phyloP scores from a whole-genome alignment of 2,888 invertebrate genomes.

The Megastigmus dorsalis region DNA sequence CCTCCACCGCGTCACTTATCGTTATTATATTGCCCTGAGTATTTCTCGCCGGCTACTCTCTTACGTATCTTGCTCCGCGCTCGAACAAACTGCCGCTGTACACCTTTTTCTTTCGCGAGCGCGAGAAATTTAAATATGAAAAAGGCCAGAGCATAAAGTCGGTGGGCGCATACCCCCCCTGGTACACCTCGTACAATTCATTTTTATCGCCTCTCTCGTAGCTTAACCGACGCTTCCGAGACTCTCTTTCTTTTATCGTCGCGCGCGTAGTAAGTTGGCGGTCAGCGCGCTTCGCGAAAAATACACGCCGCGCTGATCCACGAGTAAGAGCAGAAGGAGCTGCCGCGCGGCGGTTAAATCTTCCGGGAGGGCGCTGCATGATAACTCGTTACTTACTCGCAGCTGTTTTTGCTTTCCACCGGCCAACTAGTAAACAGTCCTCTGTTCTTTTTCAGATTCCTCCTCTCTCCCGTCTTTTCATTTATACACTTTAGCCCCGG shows the following conservation, averaged over 20 bases:
- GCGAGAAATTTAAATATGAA: constrained; percentile 17
- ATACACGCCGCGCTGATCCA: neutral
- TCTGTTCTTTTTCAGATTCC: too few species aligned
- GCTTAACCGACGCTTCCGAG: too few species aligned
- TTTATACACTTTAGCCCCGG: neutral
- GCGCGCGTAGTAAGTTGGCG: too few species aligned
- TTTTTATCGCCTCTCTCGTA: too few species aligned
- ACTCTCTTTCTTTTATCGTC: too few species aligned
- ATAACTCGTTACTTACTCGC: too few species aligned
- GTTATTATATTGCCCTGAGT: constrained; percentile 16
- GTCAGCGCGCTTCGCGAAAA: neutral
- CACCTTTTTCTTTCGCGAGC: neutral
- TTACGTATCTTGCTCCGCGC: too few species aligned
- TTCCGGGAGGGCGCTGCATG: too few species aligned
- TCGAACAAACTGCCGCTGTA: neutral
- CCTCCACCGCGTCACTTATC: constrained; percentile 4
- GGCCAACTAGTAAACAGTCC: too few species aligned
- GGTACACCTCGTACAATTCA: constrained; percentile 10
- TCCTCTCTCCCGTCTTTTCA: neutral
- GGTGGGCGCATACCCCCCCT: neutral
- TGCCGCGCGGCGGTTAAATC: neutral
- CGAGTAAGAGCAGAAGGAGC: neutral
- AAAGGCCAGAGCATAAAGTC: constrained; percentile 9
- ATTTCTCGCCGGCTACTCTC: too few species aligned
- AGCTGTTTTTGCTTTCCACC: too few species aligned